phyloP scores from a whole-genome alignment of 1,140 invertebrate genomes.

The Aphelinus atriplicis region DNA sequence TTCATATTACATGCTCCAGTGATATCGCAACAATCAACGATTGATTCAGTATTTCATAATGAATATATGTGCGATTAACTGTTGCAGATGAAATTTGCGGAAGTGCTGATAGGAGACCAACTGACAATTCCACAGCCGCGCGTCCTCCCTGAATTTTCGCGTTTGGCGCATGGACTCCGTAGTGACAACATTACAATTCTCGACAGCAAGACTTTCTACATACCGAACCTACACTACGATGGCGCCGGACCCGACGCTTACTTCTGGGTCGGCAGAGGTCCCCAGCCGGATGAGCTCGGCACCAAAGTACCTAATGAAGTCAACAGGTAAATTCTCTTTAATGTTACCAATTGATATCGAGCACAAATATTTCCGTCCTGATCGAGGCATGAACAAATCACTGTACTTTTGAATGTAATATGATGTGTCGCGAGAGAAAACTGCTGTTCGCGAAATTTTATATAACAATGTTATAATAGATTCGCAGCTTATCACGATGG shows the following conservation, averaged over 20 bases:
- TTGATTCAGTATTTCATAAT: too few species aligned
- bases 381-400: too few species aligned
- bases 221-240: constrained; percentile 92
- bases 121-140: constrained; percentile 80
- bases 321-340: constrained; percentile 67
- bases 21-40: too few species aligned
- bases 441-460: too few species aligned
- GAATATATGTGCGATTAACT: not conserved
- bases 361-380: too few species aligned
- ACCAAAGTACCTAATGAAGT: constrained; percentile 90
- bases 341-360: not conserved
- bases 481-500: too few species aligned
- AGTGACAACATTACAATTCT: constrained; percentile 91
- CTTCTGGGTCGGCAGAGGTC: constrained; percentile 91
- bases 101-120: constrained; percentile 79
- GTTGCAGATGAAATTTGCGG: constrained; percentile 85
- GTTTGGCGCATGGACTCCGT: constrained; percentile 84
- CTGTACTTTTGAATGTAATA: too few species aligned
- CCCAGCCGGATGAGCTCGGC: constrained; percentile 82
- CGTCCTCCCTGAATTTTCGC: constrained; percentile 84
- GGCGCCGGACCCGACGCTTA: constrained; percentile 90
- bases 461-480: too few species aligned
- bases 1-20: too few species aligned
- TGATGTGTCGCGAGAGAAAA: too few species aligned
- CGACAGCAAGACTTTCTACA: constrained; percentile 92